Evolutionary conservation across 2,888 invertebrate genomes (phyloP), one percentile per base, ranked within the genome.

Genomic region (Cyrtodaria siliqua): DNA sequence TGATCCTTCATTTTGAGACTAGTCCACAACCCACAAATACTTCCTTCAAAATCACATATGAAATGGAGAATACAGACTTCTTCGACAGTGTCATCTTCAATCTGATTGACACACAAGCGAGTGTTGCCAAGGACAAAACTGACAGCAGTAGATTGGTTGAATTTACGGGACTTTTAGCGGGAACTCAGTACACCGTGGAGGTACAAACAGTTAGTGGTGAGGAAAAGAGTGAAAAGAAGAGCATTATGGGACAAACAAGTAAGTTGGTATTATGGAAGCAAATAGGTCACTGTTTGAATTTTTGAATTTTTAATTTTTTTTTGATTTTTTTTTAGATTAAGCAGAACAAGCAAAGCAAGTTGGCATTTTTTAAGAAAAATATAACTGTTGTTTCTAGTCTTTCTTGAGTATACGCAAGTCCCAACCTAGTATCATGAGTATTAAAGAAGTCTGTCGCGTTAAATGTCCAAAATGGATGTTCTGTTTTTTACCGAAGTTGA

Each of bases 81-180:
- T 88, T 87, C 77, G 85, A 87, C 61, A 66, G 81, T 20, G 74
- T 86, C 18, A 14, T 68, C 0, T 87, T 87, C 64, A 72, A 64
- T 55, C 38, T 87, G 40, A 33, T 61, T 26, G 77, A 76, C 24
- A 61, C 68, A 0, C 44, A 67, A 2, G 79, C 29, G 1, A 70
- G 73, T 1, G 69, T 84, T 16, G 68, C 53, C 12, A 84, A 78
- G 57, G 62, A 64, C 42, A 86, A 82, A 61, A 26, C 23, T 24
- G 83, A 84, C 33, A 26, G 53, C 1, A 60, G 77, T 9, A 77
- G 63, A 27, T 27, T 49, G 8, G 83, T 87, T 16, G 57, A 42
- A 20, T 87, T 89, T 73, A 61, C 66, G 24, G 73, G 69, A 24
- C 82, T 89, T 38, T 61, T 63, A 20, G 82, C 85, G 9, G 89